Percentiles rank a stretch among this genome's conserved stretches.
These are phyloP conservation scores for Protonibea diacanthus DNA, from an alignment of 2,797 vertebrate species.

Conservation along the genomic window DNA sequence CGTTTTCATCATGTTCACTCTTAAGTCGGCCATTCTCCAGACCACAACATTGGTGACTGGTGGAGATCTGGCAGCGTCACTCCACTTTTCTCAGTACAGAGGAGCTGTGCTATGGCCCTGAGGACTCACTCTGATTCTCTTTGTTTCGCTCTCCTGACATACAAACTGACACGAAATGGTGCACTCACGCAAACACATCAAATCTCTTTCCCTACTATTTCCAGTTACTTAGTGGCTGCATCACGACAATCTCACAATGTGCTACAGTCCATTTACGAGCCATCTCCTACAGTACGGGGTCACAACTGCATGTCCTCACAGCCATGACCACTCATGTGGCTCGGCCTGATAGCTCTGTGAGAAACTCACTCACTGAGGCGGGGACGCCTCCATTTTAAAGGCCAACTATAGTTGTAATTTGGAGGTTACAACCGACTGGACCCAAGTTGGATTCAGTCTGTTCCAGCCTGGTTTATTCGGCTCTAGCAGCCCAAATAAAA, in stretches of 20 bases:
- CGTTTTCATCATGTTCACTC: conserved; percentile 35
- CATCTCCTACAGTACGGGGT: conserved; percentile 20
- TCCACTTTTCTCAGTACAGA: conserved; percentile 33
- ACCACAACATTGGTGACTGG: conserved; percentile 27
- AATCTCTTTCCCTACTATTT: conserved; percentile 10
- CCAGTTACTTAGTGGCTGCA: conserved; percentile 8
- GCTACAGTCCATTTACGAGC: conserved; percentile 44
- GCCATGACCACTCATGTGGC: conserved; percentile 17
- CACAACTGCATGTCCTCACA: conserved; percentile 21
- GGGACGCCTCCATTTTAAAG: neutral
- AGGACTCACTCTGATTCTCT: conserved; percentile 58
- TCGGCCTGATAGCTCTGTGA: conserved; percentile 10
- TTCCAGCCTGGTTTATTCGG: neutral
- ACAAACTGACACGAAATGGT: conserved; percentile 47
- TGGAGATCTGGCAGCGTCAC: conserved; percentile 37
- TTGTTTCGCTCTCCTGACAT: conserved; percentile 50
- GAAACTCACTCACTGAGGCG: neutral
- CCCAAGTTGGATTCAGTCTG: neutral
- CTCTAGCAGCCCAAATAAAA: neutral
- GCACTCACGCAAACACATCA: conserved; percentile 39
- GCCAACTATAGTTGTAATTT: neutral
- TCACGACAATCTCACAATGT: conserved; percentile 38
- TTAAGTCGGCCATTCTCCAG: conserved; percentile 1
- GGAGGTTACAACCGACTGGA: conserved; percentile 1
- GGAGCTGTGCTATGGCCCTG: conserved; percentile 42